Percentiles rank a stretch among this genome's conserved stretches.
Evolutionary conservation across 2,888 invertebrate species (phyloP).

Genomic region (Drosophila prostipennis): DNA sequence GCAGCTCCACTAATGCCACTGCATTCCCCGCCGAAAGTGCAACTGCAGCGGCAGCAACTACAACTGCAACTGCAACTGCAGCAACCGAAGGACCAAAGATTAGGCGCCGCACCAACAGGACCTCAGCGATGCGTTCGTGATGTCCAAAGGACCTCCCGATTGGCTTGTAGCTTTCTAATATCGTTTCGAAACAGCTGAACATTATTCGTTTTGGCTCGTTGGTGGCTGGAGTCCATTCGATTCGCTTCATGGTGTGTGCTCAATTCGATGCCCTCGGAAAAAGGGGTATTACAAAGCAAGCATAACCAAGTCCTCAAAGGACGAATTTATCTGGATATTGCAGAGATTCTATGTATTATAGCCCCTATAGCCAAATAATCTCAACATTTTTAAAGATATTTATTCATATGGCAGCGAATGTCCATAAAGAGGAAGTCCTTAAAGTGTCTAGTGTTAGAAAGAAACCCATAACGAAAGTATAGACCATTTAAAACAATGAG

Average conservation of each 20-base stretch:
- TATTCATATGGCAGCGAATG: conserved; percentile 9
- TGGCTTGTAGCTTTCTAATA: conserved; percentile 25
- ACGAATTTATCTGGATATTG: background rate
- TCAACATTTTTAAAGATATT: background rate
- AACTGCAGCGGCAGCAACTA: conserved; percentile 37
- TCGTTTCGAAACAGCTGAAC: conserved; percentile 17
- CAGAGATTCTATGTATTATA: background rate
- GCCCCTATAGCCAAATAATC: background rate
- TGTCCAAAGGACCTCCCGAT: conserved; percentile 10
- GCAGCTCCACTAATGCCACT: conserved; percentile 73
- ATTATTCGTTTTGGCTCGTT: conserved; percentile 34
- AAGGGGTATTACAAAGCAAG: background rate
- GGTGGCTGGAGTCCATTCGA: conserved; percentile 22
- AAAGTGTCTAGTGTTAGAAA: background rate
- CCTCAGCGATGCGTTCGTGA: conserved; percentile 35
- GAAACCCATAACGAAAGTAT: too few relatives aligned
- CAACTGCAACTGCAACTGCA: conserved; percentile 19
- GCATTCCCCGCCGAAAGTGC: conserved; percentile 35
- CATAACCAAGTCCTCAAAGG: background rate
- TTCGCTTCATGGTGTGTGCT: conserved; percentile 33
- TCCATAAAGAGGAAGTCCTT: background rate
- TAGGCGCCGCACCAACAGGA: conserved; percentile 9
- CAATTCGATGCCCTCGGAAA: conserved; percentile 1
- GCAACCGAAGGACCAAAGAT: conserved; percentile 25
- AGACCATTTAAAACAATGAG: too few relatives aligned